Evolutionary conservation across 2,113 vertebrate species (phyloP).

Genomic region (Albula goreensis): DNA sequence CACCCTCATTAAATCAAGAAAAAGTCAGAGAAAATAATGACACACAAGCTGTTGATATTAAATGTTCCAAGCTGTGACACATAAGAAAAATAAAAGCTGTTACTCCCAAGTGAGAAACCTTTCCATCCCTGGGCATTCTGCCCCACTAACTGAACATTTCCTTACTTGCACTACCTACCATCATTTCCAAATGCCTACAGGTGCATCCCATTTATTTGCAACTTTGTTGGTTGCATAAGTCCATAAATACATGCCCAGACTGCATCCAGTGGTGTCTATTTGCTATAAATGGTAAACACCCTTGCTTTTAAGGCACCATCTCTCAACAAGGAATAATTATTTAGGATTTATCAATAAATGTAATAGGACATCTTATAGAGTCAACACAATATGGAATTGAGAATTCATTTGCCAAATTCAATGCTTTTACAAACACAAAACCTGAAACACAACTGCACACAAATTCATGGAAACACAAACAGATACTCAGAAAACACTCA

Average conservation of each 20-base stretch:
- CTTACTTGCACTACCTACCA: too few species aligned
- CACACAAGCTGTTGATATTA: too few species aligned
- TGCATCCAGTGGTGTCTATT: not conserved
- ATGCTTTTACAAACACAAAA: not conserved
- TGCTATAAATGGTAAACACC: not conserved
- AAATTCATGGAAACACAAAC: conserved; percentile 36
- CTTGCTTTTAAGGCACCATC: not conserved
- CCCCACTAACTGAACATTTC: too few species aligned
- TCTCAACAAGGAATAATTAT: conserved; percentile 4
- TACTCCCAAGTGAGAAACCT: too few species aligned
- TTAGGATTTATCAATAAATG: conserved; percentile 26
- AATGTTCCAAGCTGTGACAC: too few species aligned
- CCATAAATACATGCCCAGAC: not conserved
- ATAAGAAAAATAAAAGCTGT: too few species aligned
- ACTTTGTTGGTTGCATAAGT: conserved; percentile 9
- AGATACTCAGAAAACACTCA: conserved; percentile 20
- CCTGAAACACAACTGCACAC: not conserved
- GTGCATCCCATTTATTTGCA: too few species aligned
- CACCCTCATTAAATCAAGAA: too few species aligned
- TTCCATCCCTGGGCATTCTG: too few species aligned
- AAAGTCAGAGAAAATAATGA: too few species aligned
- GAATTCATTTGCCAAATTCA: not conserved
- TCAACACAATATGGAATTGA: conserved; percentile 3
- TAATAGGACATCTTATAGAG: not conserved
- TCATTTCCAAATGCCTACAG: too few species aligned